Base-by-base conservation (phyloP, 2,113 vertebrate genomes). In the Spilogale gracilis region DNA sequence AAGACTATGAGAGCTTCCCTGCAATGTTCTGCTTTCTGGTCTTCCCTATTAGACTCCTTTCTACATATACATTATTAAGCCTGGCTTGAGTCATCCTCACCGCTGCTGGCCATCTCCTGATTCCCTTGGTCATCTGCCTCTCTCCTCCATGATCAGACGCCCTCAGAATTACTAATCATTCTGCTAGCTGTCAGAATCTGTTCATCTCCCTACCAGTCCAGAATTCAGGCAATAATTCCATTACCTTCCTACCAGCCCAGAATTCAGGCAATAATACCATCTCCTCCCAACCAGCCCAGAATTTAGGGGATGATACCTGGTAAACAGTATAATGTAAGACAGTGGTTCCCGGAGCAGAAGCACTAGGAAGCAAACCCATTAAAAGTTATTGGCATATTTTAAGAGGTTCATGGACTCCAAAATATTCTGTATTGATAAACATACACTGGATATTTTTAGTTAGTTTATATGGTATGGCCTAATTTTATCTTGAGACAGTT, bases 321-420 rank as follows among this genome's bases (percentile, higher is more conserved):
- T 61, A 87, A n/a, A 3, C 10, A 71, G 30, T 48, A 18, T 50
- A 56, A 63, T 48, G 4, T 13, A 82, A 83, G 18, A 16, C 7
- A 71, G 21, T 23, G 2, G 13, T 52, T 17, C 38, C 38, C 2
- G 11, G 6, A 76, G 4, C 9, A 89, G 27, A 27, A 3, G 12
- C 43, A 1, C 3, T 21, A 0, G 2, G 16, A 82, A 9, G 14
- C 0, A 0, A 87, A 21, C 0, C 0, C 38, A 43, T 7, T 58
- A 71, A 63, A 52, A 38, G 1, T 50, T 61, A 61, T 3, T 2
- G 38, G 1, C 13, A 61, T 32, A 27, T 21, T 60, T 10, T 63
- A 76, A 48, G 18, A 25, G 18, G 11, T 16, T 6, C 14, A 8
- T 45, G 48, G 27, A 38, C 0, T 48, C 5, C 93, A 43, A 94